Conservation (phyloP, 2,888 invertebrate genomes). For the Athalia circularis region DNA sequence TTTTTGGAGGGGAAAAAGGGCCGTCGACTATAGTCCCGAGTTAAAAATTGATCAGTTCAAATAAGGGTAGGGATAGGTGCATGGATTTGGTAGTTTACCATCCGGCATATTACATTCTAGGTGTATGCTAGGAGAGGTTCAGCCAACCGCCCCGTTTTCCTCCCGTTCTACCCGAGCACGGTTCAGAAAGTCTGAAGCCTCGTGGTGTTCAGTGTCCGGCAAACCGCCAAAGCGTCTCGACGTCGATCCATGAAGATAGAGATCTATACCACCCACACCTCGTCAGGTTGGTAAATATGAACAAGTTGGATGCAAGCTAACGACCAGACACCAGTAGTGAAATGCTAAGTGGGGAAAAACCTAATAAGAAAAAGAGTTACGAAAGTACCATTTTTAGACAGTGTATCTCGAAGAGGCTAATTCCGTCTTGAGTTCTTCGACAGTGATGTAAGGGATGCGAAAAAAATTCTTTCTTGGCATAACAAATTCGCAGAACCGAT, state of each 20-base stretch:
- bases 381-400: too few species aligned
- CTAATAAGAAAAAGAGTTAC: too few species aligned
- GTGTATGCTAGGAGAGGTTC: neutral
- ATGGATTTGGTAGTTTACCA: slow-evolving; percentile 45
- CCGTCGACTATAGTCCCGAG: slow-evolving; percentile 17
- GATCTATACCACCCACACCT: neutral
- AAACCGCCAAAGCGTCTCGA: slow-evolving; percentile 47
- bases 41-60: slow-evolving; percentile 13
- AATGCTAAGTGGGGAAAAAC: too few species aligned
- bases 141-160: neutral
- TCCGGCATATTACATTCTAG: neutral
- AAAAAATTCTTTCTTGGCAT: too few species aligned
- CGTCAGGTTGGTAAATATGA: neutral
- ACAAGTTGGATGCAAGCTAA: neutral
- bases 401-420: too few species aligned
- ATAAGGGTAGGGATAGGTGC: slow-evolving; percentile 22
- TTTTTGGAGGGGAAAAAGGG: neutral
- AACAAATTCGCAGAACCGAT: too few species aligned
- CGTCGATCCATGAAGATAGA: slow-evolving; percentile 37
- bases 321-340: neutral
- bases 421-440: too few species aligned
- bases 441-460: too few species aligned
- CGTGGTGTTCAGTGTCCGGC: slow-evolving; percentile 48
- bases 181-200: neutral
- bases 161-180: neutral